These are phyloP conservation scores for Drosophila mettleri DNA, from an alignment of 2,888 invertebrate species.

Conservation along the genomic window DNA sequence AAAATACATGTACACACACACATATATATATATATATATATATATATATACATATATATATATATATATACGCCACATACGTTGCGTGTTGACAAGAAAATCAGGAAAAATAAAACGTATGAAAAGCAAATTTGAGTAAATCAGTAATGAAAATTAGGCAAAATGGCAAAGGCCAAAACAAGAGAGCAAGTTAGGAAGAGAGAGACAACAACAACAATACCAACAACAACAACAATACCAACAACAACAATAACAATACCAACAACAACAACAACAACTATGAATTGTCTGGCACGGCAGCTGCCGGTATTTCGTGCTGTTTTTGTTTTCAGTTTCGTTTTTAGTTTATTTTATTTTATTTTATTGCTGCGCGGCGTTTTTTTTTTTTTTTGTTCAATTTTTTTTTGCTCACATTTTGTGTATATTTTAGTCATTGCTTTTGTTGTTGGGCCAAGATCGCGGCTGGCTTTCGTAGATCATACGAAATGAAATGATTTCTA, in stretches of 20 bases:
- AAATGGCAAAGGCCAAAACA: conserved; percentile 33
- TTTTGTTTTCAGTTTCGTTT: conserved; percentile 59
- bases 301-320: conserved; percentile 49
- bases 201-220: conserved; percentile 29
- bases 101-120: conserved; percentile 8
- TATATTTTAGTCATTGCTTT: conserved; percentile 29
- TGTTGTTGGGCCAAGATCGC: conserved; percentile 44
- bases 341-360: conserved; percentile 28
- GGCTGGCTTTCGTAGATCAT: conserved; percentile 42
- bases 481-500: conserved; percentile 52
- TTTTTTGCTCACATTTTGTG: conserved; percentile 44
- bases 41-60: conserved; percentile 3
- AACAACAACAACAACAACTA: conserved; percentile 35
- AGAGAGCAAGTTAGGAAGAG: conserved; percentile 14
- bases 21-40: neutral
- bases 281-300: conserved; percentile 45
- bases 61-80: conserved; percentile 3
- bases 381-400: conserved; percentile 15
- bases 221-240: conserved; percentile 36
- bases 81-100: conserved; percentile 40
- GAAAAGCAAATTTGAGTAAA: conserved; percentile 17
- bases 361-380: conserved; percentile 16
- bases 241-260: conserved; percentile 30
- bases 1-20: conserved; percentile 11
- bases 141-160: conserved; percentile 47